These are phyloP conservation scores for Poeciliopsis infans DNA, from an alignment of 2,797 vertebrate genomes.

Conservation along the genomic window DNA sequence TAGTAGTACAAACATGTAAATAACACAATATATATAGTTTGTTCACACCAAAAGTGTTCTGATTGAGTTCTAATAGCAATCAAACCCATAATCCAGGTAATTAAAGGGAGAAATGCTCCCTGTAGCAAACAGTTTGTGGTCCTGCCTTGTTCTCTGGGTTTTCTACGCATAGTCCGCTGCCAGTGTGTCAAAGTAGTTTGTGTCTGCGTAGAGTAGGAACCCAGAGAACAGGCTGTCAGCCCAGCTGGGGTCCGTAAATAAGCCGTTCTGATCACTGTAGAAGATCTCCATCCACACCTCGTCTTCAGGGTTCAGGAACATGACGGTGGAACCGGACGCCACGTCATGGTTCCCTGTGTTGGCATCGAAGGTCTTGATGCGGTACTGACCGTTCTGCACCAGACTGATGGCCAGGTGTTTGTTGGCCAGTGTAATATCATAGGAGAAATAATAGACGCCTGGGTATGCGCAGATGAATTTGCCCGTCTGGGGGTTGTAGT, in stretches of 20 bases:
- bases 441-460: constrained; percentile 96
- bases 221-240: constrained; percentile 97
- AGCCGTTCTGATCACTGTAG: constrained; percentile 93
- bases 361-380: constrained; percentile 95
- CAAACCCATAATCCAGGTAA: too few relatives aligned
- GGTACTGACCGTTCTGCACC: constrained; percentile 94
- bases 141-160: constrained; percentile 8
- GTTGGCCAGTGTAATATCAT: constrained; percentile 96
- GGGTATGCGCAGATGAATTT: constrained; percentile 96
- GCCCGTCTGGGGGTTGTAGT: constrained; percentile 92
- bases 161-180: constrained; percentile 85
- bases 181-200: constrained; percentile 91
- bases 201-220: constrained; percentile 95
- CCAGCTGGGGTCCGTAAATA: constrained; percentile 94
- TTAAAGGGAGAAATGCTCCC: background rate
- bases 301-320: constrained; percentile 94
- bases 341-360: constrained; percentile 98
- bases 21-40: constrained; percentile 51
- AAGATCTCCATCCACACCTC: constrained; percentile 99
- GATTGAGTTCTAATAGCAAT: constrained; percentile 5
- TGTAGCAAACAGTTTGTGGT: constrained; percentile 29
- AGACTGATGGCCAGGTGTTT: constrained; percentile 95
- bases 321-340: constrained; percentile 92
- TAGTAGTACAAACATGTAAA: constrained; percentile 46
- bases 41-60: constrained; percentile 15